Conservation (phyloP, 1,140 invertebrate species). For the Sarcophaga peregrina region DNA sequence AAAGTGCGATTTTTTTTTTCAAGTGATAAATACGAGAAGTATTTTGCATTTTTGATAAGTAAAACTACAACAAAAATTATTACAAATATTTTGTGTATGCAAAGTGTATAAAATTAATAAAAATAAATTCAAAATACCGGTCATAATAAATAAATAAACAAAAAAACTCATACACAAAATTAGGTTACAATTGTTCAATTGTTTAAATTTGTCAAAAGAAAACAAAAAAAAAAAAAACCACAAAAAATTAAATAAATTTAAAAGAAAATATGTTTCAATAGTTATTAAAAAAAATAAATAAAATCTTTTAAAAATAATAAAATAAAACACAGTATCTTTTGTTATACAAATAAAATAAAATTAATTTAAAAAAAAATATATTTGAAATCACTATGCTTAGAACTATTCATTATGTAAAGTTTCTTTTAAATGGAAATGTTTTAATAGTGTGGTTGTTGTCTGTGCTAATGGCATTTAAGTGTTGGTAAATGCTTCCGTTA, state of each 20-base stretch:
- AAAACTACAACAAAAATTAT: neutral
- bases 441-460: neutral
- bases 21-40: constrained; percentile 1
- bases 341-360: too few species aligned
- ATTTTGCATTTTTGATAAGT: neutral
- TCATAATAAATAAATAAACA: neutral
- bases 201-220: neutral
- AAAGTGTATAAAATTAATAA: neutral
- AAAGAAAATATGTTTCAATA: neutral
- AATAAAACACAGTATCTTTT: too few species aligned
- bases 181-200: neutral
- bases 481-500: constrained; percentile 41
- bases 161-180: neutral
- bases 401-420: neutral
- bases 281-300: neutral
- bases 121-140: neutral
- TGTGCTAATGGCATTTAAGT: neutral
- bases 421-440: neutral
- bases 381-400: neutral
- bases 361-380: too few species aligned
- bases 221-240: neutral
- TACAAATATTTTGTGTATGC: neutral
- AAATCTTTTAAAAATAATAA: too few species aligned
- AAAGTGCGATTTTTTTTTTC: too few species aligned
- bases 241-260: neutral